Base-by-base conservation (phyloP, 2,797 vertebrate species). In the Brotula barbata region DNA sequence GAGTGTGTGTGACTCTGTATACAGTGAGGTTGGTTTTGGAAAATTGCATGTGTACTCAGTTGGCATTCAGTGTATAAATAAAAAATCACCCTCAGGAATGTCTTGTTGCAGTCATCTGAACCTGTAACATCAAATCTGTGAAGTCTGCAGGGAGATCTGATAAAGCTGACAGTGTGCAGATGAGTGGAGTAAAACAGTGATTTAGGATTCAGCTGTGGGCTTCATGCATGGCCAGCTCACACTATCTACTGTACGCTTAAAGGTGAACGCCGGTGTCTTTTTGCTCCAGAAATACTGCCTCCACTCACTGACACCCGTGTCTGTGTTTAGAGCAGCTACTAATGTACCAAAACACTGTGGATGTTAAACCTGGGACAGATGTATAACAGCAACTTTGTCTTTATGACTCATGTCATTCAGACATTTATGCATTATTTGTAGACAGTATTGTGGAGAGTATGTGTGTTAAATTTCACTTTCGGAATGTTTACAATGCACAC, bases 101-200 rank as follows among this genome's bases (percentile, higher is more conserved):
- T 48, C 33, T 43, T 23, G 45, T 52, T 60, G 51, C 25, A 53
- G 50, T 40, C 53, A 42, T 42, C 65, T 58, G 39, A 49, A 58
- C 52, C 45, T 77, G 68, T 66, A 64, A 63, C 33, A 58, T 57
- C 52, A 41, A 42, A 31, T 43, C 68, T 44, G 34, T 31, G 34
- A 28, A 34, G 48, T 58, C 64, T 33, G 19, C 50, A 17, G 58
- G 64, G 69, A 73, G 79, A 79, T 72, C 15, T 6, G 47, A 46
- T 46, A 40, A 71, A 69, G 64, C 63, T 54, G 65, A 63, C 23
- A 25, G 22, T 60, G 74, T 52, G 53, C 60, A 71, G 72, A 58
- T 46, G 66, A 45, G 49, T 66, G 69, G 60, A 83, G 77, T 77
- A 76, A 75, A 41, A 21, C 62, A 62, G 75, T 40, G 78, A 74